Evolutionary conservation across 2,888 invertebrate species (phyloP).

Genomic region (Hoplodrina blanda): DNA sequence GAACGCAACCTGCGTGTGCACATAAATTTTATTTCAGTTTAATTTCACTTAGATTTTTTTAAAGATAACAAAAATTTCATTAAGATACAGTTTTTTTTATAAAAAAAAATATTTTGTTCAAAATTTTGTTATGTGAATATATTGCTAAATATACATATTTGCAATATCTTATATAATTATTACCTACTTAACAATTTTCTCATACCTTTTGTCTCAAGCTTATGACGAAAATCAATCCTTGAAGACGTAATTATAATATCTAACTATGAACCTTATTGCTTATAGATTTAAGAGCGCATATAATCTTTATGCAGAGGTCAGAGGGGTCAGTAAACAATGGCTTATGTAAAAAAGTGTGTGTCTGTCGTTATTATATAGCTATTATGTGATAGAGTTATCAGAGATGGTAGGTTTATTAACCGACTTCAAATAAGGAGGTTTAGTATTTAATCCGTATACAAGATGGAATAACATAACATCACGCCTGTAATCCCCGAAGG

Average conservation of each 20-base stretch:
- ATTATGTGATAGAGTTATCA: slow-evolving; percentile 6
- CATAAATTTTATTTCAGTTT: background rate
- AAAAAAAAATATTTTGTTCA: background rate
- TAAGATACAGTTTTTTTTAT: too few relatives aligned
- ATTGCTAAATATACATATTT: background rate
- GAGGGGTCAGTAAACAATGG: slow-evolving; percentile 40
- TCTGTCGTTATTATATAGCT: slow-evolving; percentile 13
- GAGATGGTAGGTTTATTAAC: background rate
- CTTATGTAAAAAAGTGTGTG: slow-evolving; percentile 18
- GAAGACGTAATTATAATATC: background rate
- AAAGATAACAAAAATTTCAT: too few relatives aligned
- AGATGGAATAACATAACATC: too few relatives aligned
- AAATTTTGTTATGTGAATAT: too few relatives aligned
- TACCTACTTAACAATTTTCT: slow-evolving; percentile 21
- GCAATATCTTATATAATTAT: slow-evolving; percentile 14
- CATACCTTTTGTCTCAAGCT: slow-evolving; percentile 6
- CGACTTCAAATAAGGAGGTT: background rate
- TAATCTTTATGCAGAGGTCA: slow-evolving; percentile 21
- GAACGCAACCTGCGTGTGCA: background rate
- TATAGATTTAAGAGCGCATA: background rate
- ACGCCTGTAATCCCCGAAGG: too few relatives aligned
- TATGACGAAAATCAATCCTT: slow-evolving; percentile 32
- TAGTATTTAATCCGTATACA: too few relatives aligned
- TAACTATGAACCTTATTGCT: slow-evolving; percentile 18
- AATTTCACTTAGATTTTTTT: too few relatives aligned